A percentile compares a stretch with the other conserved stretches of the same genome.
phyloP scores from a whole-genome alignment of 2,113 vertebrate genomes.

The Podiceps cristatus region DNA sequence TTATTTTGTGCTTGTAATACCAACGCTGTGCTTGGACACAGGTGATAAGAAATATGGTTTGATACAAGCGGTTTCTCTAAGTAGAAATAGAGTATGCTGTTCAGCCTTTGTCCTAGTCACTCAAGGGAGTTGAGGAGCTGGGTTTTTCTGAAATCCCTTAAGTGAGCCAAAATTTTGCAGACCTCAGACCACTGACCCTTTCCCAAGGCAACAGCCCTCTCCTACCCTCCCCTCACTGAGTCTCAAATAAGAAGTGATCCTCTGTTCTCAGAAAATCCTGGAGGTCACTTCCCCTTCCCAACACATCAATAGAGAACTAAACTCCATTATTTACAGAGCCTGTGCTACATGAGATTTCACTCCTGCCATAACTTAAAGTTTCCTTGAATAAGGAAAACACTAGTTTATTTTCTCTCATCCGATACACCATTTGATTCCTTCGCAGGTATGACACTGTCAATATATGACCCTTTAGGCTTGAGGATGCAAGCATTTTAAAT shows the following conservation, averaged over 20 bases:
- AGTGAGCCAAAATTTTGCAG: neutral
- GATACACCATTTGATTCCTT: neutral
- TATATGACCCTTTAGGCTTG: neutral
- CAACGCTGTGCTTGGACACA: neutral
- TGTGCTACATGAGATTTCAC: neutral
- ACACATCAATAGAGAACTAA: neutral
- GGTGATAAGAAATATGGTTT: neutral
- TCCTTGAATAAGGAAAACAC: neutral
- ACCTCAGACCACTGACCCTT: neutral
- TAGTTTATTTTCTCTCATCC: neutral
- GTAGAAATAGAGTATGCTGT: neutral
- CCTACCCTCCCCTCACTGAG: neutral
- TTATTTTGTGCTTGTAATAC: neutral
- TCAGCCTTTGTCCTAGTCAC: neutral
- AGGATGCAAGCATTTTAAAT: neutral
- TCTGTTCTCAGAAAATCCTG: neutral
- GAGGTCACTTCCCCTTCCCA: neutral
- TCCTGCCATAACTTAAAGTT: neutral
- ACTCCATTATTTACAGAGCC: neutral
- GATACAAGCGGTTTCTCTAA: neutral
- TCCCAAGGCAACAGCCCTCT: neutral
- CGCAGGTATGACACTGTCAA: neutral
- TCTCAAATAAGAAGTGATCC: neutral
- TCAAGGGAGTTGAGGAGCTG: fast-evolving
- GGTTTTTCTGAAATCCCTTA: neutral